Conservation (phyloP, 30 jellyfish, hydroid and myxozoan genomes). For the Aurelia sp. region DNA sequence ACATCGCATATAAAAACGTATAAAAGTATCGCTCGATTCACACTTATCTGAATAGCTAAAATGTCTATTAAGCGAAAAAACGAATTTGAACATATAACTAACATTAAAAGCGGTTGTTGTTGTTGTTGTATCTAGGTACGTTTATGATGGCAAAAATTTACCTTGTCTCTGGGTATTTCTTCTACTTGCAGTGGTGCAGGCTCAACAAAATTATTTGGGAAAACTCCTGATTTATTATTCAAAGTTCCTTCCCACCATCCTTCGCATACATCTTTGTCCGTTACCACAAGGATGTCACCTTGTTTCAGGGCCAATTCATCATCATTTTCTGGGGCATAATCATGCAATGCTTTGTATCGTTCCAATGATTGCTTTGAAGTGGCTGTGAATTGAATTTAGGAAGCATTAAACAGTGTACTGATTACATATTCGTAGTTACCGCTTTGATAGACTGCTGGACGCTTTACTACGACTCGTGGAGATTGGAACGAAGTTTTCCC, state of each 20-base stretch:
- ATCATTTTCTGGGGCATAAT: constrained; percentile 80
- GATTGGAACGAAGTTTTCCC: neutral
- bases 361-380: constrained; percentile 21
- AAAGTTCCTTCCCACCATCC: constrained; percentile 99
- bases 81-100: too few species aligned
- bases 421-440: neutral
- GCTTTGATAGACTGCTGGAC: too few species aligned
- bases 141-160: neutral
- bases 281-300: constrained; percentile 79
- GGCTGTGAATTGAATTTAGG: neutral
- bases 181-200: constrained; percentile 24
- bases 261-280: constrained; percentile 72
- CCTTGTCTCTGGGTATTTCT: constrained; percentile 26
- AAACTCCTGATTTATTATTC: constrained; percentile 85
- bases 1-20: too few species aligned
- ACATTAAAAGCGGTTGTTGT: too few species aligned
- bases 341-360: constrained; percentile 62
- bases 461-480: neutral
- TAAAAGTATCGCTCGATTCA: too few species aligned
- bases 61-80: too few species aligned
- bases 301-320: constrained; percentile 78
- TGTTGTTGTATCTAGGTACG: too few species aligned
- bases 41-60: too few species aligned
- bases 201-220: constrained; percentile 94
- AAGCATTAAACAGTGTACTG: neutral